Evolutionary conservation across 2,113 vertebrate genomes (phyloP).

Genomic region (Onychorhynchus coronatus): DNA sequence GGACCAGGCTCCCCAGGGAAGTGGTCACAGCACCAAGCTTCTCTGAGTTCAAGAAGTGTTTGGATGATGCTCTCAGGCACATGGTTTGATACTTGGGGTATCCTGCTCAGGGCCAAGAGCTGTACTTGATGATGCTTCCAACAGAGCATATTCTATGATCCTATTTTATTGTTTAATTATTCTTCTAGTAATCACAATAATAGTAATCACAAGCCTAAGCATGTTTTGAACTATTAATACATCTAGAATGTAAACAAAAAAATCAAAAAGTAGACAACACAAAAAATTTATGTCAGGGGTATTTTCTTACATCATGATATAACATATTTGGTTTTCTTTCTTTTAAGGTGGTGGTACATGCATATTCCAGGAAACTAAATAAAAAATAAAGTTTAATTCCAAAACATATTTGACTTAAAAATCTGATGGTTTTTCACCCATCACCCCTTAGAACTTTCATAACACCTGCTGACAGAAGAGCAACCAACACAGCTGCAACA

Average conservation of each 20-base stretch:
- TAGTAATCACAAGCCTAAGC: background rate
- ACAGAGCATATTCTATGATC: background rate
- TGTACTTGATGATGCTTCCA: background rate
- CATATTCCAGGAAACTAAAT: background rate
- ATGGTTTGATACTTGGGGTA: too few relatives aligned
- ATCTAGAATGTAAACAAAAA: background rate
- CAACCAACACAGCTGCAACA: rapidly evolving
- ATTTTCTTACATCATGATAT: background rate
- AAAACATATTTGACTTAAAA: background rate
- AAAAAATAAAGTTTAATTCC: background rate
- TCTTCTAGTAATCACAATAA: background rate
- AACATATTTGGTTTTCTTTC: background rate
- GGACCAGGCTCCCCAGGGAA: background rate
- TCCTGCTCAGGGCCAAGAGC: rapidly evolving
- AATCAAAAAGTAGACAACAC: background rate
- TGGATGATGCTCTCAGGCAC: background rate
- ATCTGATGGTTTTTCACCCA: background rate
- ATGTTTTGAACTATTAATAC: background rate
- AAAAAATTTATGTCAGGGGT: background rate
- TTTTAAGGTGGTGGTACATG: background rate
- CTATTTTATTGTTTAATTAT: background rate
- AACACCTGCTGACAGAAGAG: rapidly evolving
- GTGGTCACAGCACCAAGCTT: background rate
- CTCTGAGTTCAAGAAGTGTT: background rate
- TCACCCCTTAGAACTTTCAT: background rate